Evolutionary conservation across 2,888 invertebrate species (phyloP).

Genomic region (Ectemnius continuus): DNA sequence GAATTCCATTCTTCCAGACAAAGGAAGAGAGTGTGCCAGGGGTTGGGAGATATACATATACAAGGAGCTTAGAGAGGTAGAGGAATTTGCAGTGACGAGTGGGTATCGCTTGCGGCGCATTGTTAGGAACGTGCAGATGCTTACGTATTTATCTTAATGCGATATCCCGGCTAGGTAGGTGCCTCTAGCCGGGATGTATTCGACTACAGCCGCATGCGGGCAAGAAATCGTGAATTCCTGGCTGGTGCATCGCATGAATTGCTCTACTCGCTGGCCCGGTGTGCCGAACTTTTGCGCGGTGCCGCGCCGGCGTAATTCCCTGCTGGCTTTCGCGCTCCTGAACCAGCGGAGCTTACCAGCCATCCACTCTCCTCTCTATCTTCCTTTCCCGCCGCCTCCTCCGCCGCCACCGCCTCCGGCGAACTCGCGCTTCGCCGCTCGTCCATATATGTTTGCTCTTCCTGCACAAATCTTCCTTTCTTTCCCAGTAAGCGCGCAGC

Average conservation of each 20-base stretch:
- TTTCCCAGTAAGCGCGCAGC: background rate
- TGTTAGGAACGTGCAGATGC: conserved; percentile 24
- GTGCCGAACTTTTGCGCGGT: conserved; percentile 40
- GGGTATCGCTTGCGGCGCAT: too few relatives aligned
- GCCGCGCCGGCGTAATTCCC: conserved; percentile 36
- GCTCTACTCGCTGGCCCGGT: conserved; percentile 37
- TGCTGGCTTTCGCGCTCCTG: conserved; percentile 38
- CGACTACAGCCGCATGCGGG: conserved; percentile 21
- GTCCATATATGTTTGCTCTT: conserved; percentile 13
- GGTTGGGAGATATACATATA: too few relatives aligned
- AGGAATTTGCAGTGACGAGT: too few relatives aligned
- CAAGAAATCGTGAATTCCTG: conserved; percentile 50
- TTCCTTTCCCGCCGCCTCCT: conserved; percentile 3
- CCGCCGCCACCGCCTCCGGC: background rate
- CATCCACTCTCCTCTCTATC: conserved; percentile 23
- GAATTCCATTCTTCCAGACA: too few relatives aligned
- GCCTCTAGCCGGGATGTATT: conserved; percentile 17
- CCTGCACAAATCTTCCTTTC: conserved; percentile 6
- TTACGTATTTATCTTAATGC: conserved; percentile 51
- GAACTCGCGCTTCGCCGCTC: background rate
- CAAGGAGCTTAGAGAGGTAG: conserved; percentile 1
- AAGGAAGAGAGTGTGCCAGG: too few relatives aligned
- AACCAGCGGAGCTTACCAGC: conserved; percentile 37
- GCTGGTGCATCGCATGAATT: conserved; percentile 50
- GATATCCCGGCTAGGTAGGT: conserved; percentile 29